These are phyloP conservation scores for Ptychodera flava DNA, from an alignment of 35 echinoderm and acorn worm species.

Conservation along the genomic window DNA sequence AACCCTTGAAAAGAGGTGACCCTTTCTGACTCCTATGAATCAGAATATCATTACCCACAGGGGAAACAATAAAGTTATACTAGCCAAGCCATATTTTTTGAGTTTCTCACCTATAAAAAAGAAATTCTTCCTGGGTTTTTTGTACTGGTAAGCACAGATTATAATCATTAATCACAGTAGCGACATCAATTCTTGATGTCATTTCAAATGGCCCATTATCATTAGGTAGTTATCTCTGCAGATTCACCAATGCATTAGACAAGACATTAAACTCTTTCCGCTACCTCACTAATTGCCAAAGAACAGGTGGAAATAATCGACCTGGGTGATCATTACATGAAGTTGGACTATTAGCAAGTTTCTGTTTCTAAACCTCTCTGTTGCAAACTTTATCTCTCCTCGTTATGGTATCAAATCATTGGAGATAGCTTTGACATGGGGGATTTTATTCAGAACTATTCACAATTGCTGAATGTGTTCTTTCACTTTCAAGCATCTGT, in stretches of 20 bases:
- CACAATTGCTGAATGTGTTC: no score
- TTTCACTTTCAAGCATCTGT: no score
- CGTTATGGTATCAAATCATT: no score
- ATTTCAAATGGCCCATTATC: neutral
- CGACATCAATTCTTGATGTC: neutral
- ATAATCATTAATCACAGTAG: neutral
- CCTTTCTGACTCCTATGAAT: no score
- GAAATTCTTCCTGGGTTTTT: no score
- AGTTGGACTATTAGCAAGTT: neutral
- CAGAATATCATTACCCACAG: no score
- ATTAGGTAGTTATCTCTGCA: neutral
- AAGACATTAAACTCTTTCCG: neutral
- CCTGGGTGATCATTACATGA: neutral
- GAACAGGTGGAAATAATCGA: neutral
- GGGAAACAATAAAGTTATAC: no score
- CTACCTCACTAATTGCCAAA: neutral
- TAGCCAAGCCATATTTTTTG: no score
- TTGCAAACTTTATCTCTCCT: neutral
- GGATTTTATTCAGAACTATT: no score
- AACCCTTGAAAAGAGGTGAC: no score
- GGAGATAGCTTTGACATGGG: no score
- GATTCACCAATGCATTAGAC: neutral
- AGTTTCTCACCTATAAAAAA: no score
- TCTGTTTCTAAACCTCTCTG: neutral
- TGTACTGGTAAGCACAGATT: neutral